Conservation (phyloP, 2,797 vertebrate genomes). For the Gorsachius magnificus region DNA sequence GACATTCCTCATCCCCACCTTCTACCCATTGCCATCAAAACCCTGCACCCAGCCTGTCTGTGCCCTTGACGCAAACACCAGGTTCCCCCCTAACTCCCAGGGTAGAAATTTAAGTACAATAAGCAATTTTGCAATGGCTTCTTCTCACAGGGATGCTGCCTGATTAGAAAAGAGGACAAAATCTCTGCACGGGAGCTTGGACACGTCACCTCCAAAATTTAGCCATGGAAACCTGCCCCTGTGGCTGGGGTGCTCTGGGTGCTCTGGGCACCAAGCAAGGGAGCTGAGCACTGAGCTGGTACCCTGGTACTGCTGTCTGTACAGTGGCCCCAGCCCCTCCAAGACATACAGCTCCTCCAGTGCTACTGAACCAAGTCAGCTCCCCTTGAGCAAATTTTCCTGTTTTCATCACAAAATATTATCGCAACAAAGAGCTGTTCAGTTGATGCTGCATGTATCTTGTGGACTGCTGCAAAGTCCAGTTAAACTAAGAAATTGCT, state of each 20-base stretch:
- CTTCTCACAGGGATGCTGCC: not conserved
- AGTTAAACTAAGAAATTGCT: not conserved
- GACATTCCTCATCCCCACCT: fast-evolving
- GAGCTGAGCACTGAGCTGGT: not conserved
- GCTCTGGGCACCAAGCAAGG: not conserved
- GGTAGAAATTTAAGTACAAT: not conserved
- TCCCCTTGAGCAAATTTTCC: not conserved
- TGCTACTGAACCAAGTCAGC: not conserved
- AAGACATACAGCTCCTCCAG: not conserved
- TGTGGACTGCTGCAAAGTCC: not conserved
- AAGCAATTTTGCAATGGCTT: not conserved
- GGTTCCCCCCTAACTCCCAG: not conserved
- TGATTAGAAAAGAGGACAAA: not conserved
- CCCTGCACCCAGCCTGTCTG: not conserved
- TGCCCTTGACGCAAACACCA: not conserved
- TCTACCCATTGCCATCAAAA: not conserved
- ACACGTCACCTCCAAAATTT: not conserved
- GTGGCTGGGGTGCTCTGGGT: not conserved
- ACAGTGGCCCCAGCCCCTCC: not conserved
- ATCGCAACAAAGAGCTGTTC: not conserved
- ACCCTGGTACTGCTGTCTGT: not conserved
- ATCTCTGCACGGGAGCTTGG: not conserved
- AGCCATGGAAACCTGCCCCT: not conserved
- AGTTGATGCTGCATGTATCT: not conserved
- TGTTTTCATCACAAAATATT: not conserved